A percentile compares a stretch with the other conserved stretches of the same genome.
Conservation (phyloP, 1,140 invertebrate species). For the Akabosia matsudoensis region DNA sequence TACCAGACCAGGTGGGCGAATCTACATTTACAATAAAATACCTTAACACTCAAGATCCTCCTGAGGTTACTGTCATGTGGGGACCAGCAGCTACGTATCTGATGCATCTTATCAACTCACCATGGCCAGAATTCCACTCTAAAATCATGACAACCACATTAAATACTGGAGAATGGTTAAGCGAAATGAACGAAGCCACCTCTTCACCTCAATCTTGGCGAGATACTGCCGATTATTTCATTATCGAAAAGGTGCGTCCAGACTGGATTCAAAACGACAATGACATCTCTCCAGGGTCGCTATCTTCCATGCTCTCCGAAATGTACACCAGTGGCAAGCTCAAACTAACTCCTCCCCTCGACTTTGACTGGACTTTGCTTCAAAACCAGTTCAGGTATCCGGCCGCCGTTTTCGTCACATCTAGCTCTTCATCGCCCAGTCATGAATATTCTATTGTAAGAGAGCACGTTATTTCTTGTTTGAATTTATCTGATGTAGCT, state of each 20-base stretch:
- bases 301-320: background rate
- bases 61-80: conserved; percentile 29
- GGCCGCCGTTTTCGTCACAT: conserved; percentile 15
- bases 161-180: background rate
- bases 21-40: conserved; percentile 26
- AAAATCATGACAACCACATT: background rate
- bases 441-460: conserved; percentile 28
- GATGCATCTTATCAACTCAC: conserved; percentile 19
- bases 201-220: background rate
- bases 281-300: background rate
- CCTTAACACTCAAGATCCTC: background rate
- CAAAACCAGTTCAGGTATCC: conserved; percentile 34
- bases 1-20: background rate
- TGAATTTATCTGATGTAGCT: conserved; percentile 1
- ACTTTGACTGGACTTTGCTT: conserved; percentile 41
- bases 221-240: background rate
- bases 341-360: background rate
- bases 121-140: background rate
- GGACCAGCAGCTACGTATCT: conserved; percentile 24
- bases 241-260: background rate
- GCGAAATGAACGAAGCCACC: background rate
- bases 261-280: background rate
- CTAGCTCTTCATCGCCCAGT: background rate
- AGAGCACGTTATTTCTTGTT: conserved; percentile 17
- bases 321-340: background rate